Conservation (phyloP, 2,113 vertebrate genomes). For the Ceratotherium simum region DNA sequence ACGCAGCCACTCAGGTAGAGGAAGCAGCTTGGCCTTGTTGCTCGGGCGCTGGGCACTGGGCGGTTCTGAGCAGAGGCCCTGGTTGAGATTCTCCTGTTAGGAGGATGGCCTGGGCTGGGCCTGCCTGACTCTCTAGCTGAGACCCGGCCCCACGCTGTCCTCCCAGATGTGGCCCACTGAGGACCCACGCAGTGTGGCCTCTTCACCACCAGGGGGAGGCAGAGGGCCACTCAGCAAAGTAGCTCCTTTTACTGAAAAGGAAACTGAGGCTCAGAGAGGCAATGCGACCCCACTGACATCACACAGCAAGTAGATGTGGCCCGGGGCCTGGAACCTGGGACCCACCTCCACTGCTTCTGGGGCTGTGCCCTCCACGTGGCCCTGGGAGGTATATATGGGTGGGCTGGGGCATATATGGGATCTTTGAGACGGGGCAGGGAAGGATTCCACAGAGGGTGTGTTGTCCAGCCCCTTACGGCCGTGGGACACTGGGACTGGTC, state of each 20-base stretch:
- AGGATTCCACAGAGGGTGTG: fast-evolving
- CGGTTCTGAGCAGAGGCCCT: neutral
- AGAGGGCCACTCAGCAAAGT: neutral
- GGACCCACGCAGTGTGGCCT: neutral
- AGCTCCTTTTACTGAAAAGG: neutral
- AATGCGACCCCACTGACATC: fast-evolving
- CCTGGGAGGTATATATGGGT: neutral
- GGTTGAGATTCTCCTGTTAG: neutral
- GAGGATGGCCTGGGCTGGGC: fast-evolving
- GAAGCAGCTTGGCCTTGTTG: neutral
- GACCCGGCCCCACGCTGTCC: fast-evolving
- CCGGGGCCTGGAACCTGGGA: no score
- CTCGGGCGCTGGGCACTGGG: neutral
- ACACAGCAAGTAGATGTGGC: neutral
- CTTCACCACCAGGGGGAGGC: conserved; percentile 60
- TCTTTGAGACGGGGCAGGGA: fast-evolving
- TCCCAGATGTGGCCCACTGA: fast-evolving
- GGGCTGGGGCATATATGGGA: fast-evolving
- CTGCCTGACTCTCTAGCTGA: no score
- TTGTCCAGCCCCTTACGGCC: neutral
- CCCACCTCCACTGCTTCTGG: no score
- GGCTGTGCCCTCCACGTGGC: neutral
- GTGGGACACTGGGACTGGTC: neutral
- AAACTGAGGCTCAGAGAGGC: neutral
- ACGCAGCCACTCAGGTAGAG: fast-evolving